Conservation (phyloP, 2,888 invertebrate species). For the Lathronympha strigana region DNA sequence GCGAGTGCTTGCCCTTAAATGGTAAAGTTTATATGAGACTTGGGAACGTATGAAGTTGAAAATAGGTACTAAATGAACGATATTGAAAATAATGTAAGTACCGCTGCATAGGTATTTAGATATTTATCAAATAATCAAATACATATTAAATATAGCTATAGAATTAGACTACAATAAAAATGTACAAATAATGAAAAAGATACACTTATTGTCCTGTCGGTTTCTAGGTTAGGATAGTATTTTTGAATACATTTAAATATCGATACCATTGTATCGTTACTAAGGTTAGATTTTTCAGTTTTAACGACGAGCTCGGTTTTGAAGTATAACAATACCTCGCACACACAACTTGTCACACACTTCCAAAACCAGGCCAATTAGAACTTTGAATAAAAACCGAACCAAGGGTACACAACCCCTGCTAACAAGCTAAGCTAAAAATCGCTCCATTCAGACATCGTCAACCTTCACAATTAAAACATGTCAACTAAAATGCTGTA, state of each 20-base stretch:
- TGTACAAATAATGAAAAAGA: too few relatives aligned
- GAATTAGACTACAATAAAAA: too few relatives aligned
- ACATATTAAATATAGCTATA: too few relatives aligned
- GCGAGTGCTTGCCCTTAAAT: neutral
- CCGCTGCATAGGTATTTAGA: too few relatives aligned
- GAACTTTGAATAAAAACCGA: constrained; percentile 28
- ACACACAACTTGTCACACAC: neutral
- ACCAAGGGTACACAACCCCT: constrained; percentile 22
- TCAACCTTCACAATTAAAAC: constrained; percentile 43
- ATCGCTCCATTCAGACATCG: constrained; percentile 35
- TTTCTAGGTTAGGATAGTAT: too few relatives aligned
- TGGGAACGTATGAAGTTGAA: too few relatives aligned
- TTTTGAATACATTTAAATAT: too few relatives aligned
- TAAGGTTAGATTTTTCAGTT: neutral
- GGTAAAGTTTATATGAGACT: neutral
- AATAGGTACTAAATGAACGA: too few relatives aligned
- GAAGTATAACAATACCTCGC: neutral
- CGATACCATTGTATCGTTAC: too few relatives aligned
- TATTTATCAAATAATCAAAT: too few relatives aligned
- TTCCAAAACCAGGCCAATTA: constrained; percentile 24
- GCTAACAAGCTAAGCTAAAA: constrained; percentile 38
- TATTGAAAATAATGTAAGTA: too few relatives aligned
- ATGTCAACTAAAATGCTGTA: constrained; percentile 38
- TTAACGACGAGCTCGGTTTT: neutral
- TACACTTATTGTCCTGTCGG: too few relatives aligned